These are phyloP conservation scores for Aptenodytes forsteri DNA, from an alignment of 2,113 vertebrate genomes.

Conservation along the genomic window DNA sequence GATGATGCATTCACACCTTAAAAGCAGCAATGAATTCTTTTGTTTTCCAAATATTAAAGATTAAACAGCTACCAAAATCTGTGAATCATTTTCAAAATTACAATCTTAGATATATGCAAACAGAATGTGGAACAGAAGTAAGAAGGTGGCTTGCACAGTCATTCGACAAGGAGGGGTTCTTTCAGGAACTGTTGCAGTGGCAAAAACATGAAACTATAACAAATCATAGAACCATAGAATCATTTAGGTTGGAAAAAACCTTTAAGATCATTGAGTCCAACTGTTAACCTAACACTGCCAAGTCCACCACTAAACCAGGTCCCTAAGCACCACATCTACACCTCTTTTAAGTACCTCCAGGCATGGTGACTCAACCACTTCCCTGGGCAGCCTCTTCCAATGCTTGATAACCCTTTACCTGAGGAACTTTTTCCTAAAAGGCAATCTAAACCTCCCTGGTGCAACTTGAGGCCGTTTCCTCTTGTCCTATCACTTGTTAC, in stretches of 20 bases:
- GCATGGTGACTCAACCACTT: not conserved
- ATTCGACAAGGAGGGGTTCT: not conserved
- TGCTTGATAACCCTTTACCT: not conserved
- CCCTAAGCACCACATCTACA: not conserved
- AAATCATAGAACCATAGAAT: not conserved
- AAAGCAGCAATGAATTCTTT: not conserved
- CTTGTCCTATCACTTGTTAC: not conserved
- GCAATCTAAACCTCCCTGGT: not conserved
- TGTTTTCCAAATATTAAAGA: not conserved
- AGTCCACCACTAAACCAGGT: not conserved
- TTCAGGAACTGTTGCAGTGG: not conserved
- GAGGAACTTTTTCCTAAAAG: not conserved
- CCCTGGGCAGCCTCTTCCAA: not conserved
- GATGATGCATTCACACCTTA: not conserved
- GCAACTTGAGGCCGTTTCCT: not conserved
- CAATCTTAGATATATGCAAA: not conserved
- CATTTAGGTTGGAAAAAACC: not conserved
- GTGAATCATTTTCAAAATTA: not conserved
- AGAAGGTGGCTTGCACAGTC: not conserved
- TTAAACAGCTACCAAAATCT: not conserved
- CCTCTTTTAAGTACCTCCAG: rapidly evolving
- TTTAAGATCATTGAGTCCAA: not conserved
- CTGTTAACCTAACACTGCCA: not conserved
- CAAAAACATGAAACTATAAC: not conserved
- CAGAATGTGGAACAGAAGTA: not conserved